Conservation (phyloP, 37 sponge, comb jelly and placozoan genomes). For the Hormiphora californensis region DNA sequence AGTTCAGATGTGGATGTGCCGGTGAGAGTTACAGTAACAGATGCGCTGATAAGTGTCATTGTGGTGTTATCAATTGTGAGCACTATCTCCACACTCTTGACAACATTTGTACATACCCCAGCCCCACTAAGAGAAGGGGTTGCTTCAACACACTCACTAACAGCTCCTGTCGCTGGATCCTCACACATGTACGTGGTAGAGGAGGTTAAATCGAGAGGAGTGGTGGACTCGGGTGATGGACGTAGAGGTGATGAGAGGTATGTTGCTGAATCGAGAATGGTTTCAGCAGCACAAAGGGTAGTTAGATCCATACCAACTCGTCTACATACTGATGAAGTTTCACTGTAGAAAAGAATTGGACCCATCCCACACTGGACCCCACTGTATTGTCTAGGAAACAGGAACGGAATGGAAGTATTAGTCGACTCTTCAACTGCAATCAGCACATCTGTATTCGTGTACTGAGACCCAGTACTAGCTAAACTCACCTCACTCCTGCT, state of each 20-base stretch:
- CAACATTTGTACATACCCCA: slow-evolving; percentile 15
- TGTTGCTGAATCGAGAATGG: neutral
- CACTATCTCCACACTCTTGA: neutral
- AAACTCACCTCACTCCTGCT: neutral
- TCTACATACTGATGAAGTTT: neutral
- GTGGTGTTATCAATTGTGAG: neutral
- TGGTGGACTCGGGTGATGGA: neutral
- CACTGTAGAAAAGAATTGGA: slow-evolving; percentile 6
- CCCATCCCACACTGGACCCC: slow-evolving; percentile 29
- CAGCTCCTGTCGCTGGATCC: neutral
- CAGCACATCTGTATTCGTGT: neutral
- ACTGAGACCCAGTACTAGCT: neutral
- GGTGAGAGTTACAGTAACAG: neutral
- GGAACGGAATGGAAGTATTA: neutral
- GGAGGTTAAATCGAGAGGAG: neutral
- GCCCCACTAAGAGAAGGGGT: neutral
- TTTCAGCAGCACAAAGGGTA: neutral
- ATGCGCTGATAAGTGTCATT: neutral
- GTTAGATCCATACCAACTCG: neutral
- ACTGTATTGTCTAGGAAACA: slow-evolving; percentile 2
- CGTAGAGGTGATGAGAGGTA: neutral
- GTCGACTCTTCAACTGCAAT: neutral
- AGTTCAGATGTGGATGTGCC: neutral
- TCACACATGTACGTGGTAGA: neutral
- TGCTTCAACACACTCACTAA: neutral